These are phyloP conservation scores for Vanessa cardui DNA, from an alignment of 2,888 invertebrate genomes.

Conservation along the genomic window DNA sequence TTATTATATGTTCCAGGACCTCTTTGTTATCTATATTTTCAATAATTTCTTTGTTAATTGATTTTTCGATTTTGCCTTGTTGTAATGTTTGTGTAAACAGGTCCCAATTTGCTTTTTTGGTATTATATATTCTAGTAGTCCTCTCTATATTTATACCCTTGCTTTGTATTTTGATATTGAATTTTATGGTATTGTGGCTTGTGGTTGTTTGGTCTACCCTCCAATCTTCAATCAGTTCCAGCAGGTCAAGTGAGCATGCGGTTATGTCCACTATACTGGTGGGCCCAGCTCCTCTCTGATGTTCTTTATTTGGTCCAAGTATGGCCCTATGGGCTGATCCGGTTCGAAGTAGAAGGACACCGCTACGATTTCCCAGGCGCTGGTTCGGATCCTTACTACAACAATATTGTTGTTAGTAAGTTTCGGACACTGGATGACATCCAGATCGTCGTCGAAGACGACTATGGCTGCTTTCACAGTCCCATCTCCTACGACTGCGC, in stretches of 20 bases:
- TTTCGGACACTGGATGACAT: slow-evolving; percentile 28
- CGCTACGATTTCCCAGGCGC: not conserved
- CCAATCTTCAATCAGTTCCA: too few species aligned
- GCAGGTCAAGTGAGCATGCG: not conserved
- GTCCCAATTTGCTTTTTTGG: too few species aligned
- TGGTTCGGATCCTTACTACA: slow-evolving; percentile 4
- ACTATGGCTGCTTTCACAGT: slow-evolving; percentile 32
- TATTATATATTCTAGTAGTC: too few species aligned
- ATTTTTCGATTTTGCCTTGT: too few species aligned
- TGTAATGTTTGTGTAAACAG: too few species aligned
- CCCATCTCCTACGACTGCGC: not conserved
- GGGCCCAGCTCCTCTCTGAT: not conserved
- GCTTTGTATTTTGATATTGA: too few species aligned
- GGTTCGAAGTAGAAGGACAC: not conserved
- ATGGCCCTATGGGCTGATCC: not conserved
- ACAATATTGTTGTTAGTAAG: slow-evolving; percentile 29
- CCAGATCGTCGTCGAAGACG: slow-evolving; percentile 23
- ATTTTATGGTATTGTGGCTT: too few species aligned
- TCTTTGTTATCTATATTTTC: too few species aligned
- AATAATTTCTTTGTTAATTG: too few species aligned
- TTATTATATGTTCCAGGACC: too few species aligned
- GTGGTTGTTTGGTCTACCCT: too few species aligned
- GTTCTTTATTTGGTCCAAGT: not conserved
- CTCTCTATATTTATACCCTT: too few species aligned
- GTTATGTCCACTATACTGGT: slow-evolving; percentile 14